Evolutionary conservation across 2,888 invertebrate genomes (phyloP).

Genomic region (Ischnus inquisitorius): DNA sequence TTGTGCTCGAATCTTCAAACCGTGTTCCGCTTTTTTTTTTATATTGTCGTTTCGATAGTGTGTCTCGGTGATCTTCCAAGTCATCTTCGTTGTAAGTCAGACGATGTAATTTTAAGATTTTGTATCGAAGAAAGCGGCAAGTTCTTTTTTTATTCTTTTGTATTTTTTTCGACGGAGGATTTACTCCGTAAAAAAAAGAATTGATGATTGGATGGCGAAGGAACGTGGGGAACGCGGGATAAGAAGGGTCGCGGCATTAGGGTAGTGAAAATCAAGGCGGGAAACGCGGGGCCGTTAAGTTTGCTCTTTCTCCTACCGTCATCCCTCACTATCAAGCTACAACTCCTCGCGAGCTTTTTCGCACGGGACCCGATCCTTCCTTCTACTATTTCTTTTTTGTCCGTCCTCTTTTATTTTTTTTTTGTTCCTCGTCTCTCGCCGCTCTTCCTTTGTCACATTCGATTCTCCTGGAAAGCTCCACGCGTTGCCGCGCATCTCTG

Average conservation of each 20-base stretch:
- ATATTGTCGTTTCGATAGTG: neutral
- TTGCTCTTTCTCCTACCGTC: slow-evolving; percentile 3
- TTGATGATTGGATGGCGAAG: neutral
- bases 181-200: neutral
- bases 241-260: slow-evolving; percentile 2
- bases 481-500: neutral
- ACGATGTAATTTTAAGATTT: neutral
- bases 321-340: slow-evolving; percentile 13
- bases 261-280: slow-evolving; percentile 34
- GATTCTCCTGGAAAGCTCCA: slow-evolving; percentile 15
- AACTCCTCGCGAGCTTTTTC: neutral
- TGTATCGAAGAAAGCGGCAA: neutral
- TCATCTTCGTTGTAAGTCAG: slow-evolving; percentile 12
- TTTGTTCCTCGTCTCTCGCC: neutral
- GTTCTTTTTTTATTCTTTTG: neutral
- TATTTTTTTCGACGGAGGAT: neutral
- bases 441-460: neutral
- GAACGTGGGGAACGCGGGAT: neutral
- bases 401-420: neutral
- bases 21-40: too few species aligned
- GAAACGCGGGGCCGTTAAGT: slow-evolving; percentile 28
- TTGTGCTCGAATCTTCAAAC: neutral
- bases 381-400: neutral
- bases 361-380: neutral
- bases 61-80: neutral